Conservation (phyloP, 2,113 vertebrate genomes). For the Butastur rufipennis region DNA sequence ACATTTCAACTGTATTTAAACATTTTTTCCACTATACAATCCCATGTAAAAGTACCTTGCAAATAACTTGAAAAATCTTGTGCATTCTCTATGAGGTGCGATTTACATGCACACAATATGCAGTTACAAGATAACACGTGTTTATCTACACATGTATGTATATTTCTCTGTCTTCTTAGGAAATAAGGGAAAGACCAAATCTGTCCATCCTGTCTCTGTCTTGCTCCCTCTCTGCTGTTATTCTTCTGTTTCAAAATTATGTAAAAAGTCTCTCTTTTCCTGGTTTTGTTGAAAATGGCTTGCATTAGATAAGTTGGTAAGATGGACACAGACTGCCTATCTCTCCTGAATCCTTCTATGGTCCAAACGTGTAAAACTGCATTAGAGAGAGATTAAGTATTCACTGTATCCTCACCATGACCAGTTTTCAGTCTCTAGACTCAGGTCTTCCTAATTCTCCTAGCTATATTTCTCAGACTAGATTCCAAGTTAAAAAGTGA, state of each 20-base stretch:
- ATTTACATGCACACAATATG: neutral
- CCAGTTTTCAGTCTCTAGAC: neutral
- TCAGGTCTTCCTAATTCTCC: neutral
- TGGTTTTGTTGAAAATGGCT: neutral
- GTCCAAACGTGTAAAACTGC: neutral
- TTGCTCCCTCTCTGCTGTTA: neutral
- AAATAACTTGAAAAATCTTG: neutral
- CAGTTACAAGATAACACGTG: neutral
- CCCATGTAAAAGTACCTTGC: neutral
- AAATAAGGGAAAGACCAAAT: neutral
- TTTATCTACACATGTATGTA: neutral
- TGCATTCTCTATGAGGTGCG: neutral
- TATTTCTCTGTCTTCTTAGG: neutral
- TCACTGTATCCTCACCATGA: neutral
- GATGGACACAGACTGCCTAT: neutral
- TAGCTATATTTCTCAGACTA: neutral
- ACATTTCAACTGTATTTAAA: neutral
- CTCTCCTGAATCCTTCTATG: neutral
- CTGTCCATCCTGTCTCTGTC: neutral
- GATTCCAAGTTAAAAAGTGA: neutral
- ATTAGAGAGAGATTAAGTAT: neutral
- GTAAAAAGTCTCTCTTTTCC: neutral
- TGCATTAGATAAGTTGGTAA: neutral
- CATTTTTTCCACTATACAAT: neutral
- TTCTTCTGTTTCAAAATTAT: neutral